Evolutionary conservation across 2,888 invertebrate species (phyloP), one percentile per base, ranked within the genome.

Genomic region (Coenonympha glycerion): DNA sequence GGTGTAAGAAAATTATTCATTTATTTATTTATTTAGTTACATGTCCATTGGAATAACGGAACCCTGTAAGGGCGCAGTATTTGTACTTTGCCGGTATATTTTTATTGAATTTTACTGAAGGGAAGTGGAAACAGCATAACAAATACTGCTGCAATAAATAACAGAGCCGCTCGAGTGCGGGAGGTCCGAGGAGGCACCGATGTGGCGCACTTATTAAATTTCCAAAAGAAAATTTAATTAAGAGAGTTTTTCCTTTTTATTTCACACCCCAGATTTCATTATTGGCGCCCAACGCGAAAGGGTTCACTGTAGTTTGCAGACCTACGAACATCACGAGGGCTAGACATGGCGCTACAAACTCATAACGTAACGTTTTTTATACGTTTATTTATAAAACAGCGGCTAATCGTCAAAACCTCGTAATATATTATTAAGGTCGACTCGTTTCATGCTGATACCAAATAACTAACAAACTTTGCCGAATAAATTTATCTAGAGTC

Each of bases 141-240:
- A 48, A 56, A 53, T 22, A 36, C 26, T 16, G 15, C 31, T 15
- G 49, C 50, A 57, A 61, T 54, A 51, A 55, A 53, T 55, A 47
- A 51, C 26, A n/a, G 39, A 51, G 30, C 40, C 15, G 34, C 19
- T 52, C 0, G 26, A n/a, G 15, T 13, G 58, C 53, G 37, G 50
- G 47, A 55, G 40, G 42, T 56, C 2, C 2, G 28, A 6, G 16
- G 22, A 39, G 51, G 58, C 49, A 42, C 47, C 59, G 56, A 59
- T 58, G 61, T 64, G 65, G 66, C 63, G 65, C 77, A 76, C 74
- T 85, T 84, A 87, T 86, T 86, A 85, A 84, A 86, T 86, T 80
- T 80, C 75, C 71, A 75, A 84, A 85, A 84, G 84, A 84, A 87
- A 84, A 87, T 86, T 84, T 86, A 86, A 87, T 87, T 87, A 87